Evolutionary conservation across 2,888 invertebrate species (phyloP).

Genomic region (Leptodirus hochenwartii): DNA sequence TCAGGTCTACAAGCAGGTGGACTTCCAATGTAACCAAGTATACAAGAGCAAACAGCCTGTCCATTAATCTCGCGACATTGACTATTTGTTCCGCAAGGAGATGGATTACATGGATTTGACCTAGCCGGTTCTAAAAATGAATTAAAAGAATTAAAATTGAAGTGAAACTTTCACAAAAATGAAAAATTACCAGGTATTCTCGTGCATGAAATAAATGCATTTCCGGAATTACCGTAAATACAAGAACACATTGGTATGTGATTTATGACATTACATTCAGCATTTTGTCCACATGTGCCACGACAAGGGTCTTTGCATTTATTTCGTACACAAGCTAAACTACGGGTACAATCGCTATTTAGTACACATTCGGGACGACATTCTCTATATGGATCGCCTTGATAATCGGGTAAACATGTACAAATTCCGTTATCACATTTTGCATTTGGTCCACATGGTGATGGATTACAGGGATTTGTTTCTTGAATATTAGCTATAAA

Average conservation of each 20-base stretch:
- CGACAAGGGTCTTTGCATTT: constrained; percentile 56
- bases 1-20: constrained; percentile 36
- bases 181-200: constrained; percentile 33
- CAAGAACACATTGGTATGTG: constrained; percentile 65
- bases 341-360: constrained; percentile 49
- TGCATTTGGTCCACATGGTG: constrained; percentile 46
- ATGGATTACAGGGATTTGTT: constrained; percentile 41
- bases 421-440: constrained; percentile 47
- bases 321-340: constrained; percentile 50
- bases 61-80: constrained; percentile 34
- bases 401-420: constrained; percentile 46
- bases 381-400: constrained; percentile 50
- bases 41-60: constrained; percentile 38
- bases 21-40: constrained; percentile 29
- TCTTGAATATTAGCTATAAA: no score
- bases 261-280: constrained; percentile 52
- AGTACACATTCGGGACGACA: constrained; percentile 57
- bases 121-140: constrained; percentile 12
- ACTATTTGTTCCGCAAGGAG: constrained; percentile 41
- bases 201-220: constrained; percentile 49
- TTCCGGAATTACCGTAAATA: constrained; percentile 47
- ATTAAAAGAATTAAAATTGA: constrained; percentile 2
- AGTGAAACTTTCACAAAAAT: not conserved
- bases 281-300: constrained; percentile 57
- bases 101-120: constrained; percentile 45